These are phyloP conservation scores for Athetis lepigone DNA, from an alignment of 2,888 invertebrate genomes.

Conservation along the genomic window DNA sequence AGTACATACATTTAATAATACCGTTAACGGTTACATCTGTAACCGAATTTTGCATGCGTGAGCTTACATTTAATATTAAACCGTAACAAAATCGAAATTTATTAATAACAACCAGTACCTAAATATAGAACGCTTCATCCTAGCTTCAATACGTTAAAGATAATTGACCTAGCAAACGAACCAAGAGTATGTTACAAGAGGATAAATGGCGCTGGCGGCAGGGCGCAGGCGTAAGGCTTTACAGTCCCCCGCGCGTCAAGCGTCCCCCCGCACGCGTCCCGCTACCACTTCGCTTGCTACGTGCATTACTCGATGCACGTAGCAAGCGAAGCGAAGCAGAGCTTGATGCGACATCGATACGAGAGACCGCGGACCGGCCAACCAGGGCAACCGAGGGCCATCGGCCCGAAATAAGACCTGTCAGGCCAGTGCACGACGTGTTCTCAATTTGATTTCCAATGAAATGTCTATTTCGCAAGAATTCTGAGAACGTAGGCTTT, in stretches of 20 bases:
- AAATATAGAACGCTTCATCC: conserved; percentile 63
- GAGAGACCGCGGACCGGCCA: conserved; percentile 63
- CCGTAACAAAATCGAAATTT: conserved; percentile 14
- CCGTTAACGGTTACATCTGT: neutral
- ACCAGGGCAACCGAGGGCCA: conserved; percentile 65
- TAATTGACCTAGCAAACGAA: conserved; percentile 86
- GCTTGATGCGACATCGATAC: conserved; percentile 76
- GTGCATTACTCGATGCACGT: conserved; percentile 69
- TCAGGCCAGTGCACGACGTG: conserved; percentile 70
- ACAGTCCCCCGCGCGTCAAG: conserved; percentile 79
- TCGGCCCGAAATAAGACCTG: conserved; percentile 73
- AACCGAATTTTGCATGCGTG: neutral
- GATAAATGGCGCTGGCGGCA: conserved; percentile 77
- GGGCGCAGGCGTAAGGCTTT: conserved; percentile 81
- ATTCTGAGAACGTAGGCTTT: conserved; percentile 15
- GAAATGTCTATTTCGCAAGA: conserved; percentile 40
- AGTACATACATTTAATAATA: conserved; percentile 8
- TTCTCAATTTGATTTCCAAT: conserved; percentile 75
- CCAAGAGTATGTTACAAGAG: conserved; percentile 80
- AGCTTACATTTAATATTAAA: conserved; percentile 6
- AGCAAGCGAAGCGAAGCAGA: conserved; percentile 66
- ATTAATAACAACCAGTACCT: conserved; percentile 33
- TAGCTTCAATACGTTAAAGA: conserved; percentile 76
- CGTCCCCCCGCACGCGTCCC: conserved; percentile 73
- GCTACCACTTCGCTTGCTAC: conserved; percentile 60